A percentile compares a stretch with the other conserved stretches of the same genome.
Evolutionary conservation across 2,888 invertebrate genomes (phyloP).

Genomic region (Dicranocentrus wangi): DNA sequence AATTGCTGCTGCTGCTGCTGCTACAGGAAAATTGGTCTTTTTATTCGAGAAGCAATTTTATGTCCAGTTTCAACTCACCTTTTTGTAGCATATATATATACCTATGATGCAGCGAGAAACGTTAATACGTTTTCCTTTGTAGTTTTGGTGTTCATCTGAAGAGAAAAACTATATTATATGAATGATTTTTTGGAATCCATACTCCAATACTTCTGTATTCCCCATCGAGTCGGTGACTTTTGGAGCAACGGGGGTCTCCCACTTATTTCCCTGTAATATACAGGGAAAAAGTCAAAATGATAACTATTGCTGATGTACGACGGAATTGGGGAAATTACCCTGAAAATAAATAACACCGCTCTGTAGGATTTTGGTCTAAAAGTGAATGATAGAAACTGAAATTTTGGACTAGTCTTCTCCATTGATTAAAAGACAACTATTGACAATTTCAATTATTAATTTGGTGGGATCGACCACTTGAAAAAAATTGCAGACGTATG

Average conservation of each 20-base stretch:
- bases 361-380: too few relatives aligned
- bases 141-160: not conserved
- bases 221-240: conserved; percentile 63
- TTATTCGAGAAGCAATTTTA: conserved; percentile 5
- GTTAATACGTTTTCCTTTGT: conserved; percentile 15
- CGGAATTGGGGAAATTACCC: too few relatives aligned
- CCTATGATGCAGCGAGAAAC: too few relatives aligned
- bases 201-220: not conserved
- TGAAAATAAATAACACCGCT: too few relatives aligned
- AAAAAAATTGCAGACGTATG: too few relatives aligned
- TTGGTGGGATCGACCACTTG: too few relatives aligned
- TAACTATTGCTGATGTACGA: too few relatives aligned
- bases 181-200: conserved; percentile 35
- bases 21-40: conserved; percentile 17
- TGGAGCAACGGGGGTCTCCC: conserved; percentile 37
- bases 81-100: not conserved
- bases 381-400: too few relatives aligned
- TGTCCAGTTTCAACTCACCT: conserved; percentile 9
- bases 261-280: not conserved
- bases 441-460: too few relatives aligned
- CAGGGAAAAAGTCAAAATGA: too few relatives aligned
- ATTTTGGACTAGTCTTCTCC: too few relatives aligned
- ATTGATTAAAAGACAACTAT: too few relatives aligned
- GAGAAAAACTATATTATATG: conserved; percentile 29
- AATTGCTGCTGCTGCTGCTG: not conserved